Conservation (phyloP, 2,113 vertebrate species). For the Proterorhinus semilunaris region DNA sequence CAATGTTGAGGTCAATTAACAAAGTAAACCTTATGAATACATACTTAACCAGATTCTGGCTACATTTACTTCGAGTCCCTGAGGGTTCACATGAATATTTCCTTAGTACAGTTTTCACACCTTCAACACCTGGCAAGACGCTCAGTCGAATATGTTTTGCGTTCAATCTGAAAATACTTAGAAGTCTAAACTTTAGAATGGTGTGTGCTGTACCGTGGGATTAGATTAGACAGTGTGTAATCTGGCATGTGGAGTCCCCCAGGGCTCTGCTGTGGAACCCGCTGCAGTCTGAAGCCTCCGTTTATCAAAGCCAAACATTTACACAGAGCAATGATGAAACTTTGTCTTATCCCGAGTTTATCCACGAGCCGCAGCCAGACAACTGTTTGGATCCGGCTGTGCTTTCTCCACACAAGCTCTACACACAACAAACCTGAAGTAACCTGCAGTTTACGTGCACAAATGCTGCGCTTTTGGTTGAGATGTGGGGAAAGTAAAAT, state of each 20-base stretch:
- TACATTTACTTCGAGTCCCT: too few species aligned
- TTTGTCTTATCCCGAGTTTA: constrained; percentile 42
- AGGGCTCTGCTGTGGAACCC: not conserved
- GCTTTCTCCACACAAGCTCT: constrained; percentile 14
- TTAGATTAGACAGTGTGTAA: not conserved
- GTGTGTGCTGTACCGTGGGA: not conserved
- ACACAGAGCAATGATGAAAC: constrained; percentile 24
- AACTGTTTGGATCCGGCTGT: constrained; percentile 22
- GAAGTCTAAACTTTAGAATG: not conserved
- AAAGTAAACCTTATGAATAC: too few species aligned
- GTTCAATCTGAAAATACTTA: not conserved
- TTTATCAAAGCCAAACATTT: constrained; percentile 42
- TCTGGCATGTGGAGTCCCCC: not conserved
- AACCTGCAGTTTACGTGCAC: constrained; percentile 5
- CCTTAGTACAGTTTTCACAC: too few species aligned
- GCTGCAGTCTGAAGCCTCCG: constrained; percentile 10
- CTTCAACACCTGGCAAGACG: too few species aligned
- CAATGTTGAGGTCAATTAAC: too few species aligned
- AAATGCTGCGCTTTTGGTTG: not conserved
- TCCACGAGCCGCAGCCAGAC: constrained; percentile 6
- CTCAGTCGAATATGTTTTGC: too few species aligned
- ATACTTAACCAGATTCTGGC: too few species aligned
- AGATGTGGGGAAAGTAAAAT: too few species aligned
- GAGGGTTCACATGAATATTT: too few species aligned
- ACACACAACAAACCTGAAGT: constrained; percentile 6